phyloP scores from a whole-genome alignment of 2,113 vertebrate species.

The Scomber colias region DNA sequence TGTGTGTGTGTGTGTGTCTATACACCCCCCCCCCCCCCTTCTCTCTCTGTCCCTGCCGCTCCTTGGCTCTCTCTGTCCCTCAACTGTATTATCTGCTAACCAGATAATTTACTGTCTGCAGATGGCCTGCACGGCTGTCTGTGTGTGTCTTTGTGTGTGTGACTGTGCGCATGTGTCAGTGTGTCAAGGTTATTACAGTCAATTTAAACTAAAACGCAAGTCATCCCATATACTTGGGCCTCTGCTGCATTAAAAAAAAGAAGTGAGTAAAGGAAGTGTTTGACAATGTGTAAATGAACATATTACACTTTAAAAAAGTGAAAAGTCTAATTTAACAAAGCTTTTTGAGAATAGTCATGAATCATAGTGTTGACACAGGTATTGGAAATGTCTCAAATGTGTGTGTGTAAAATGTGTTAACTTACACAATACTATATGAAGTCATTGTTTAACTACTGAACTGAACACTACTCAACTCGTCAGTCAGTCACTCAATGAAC shows the following conservation, averaged over 20 bases:
- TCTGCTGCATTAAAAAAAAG: neutral
- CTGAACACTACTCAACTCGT: neutral
- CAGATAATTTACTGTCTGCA: slow-evolving; percentile 70
- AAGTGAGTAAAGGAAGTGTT: neutral
- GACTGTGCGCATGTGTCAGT: slow-evolving; percentile 2
- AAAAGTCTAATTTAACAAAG: no score
- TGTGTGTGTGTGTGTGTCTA: slow-evolving; percentile 12
- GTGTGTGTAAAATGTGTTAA: neutral
- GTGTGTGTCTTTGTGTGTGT: slow-evolving; percentile 13
- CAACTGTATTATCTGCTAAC: slow-evolving; percentile 57
- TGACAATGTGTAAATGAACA: neutral
- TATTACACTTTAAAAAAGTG: neutral
- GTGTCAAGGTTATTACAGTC: slow-evolving; percentile 58
- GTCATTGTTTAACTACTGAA: neutral
- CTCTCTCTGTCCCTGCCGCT: slow-evolving; percentile 4
- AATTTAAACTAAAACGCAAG: slow-evolving; percentile 48
- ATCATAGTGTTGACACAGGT: no score
- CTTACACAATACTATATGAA: neutral
- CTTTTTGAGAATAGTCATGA: no score
- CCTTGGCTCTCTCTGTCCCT: slow-evolving; percentile 27
- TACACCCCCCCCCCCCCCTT: neutral
- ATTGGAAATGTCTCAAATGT: neutral
- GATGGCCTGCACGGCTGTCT: slow-evolving; percentile 63
- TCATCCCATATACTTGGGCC: slow-evolving; percentile 10
- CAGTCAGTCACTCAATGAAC: slow-evolving; percentile 15